Base-by-base conservation (phyloP, 2,797 vertebrate genomes). In the Dermochelys coriacea region DNA sequence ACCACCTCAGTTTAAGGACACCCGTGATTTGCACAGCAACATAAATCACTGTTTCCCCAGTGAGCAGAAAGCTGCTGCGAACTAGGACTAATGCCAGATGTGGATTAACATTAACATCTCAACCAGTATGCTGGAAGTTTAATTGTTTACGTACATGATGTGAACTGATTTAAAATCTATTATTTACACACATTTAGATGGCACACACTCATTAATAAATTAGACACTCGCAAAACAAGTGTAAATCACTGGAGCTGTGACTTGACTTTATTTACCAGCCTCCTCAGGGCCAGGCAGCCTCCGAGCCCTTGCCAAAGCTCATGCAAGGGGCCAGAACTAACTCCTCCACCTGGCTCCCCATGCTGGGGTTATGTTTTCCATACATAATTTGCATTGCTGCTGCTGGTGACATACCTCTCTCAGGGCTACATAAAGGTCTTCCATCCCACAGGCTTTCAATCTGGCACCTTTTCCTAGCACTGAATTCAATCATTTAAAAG, bases 151-250 rank as follows among this genome's bases (percentile, higher is more conserved):
- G 86, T 96, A 95, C 95, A 88, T 91, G 93, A 86, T 93, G 95
- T 81, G 86, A 96, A 82, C 95, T 96, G 97, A 98, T 97, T 97
- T 97, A 97, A 98, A 97, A 97, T 95, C 97, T 95, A 94, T 71
- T 95, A 96, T 98, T 98, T 96, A 96, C 95, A 91, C 94, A 93
- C 95, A 64, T 88, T 88, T 95, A 95, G 86, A 95, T 92, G 94
- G 96, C 89, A 95, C 96, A 88, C 95, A 93, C 90, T 98, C 97
- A 98, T 97, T 98, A 98, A 98, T 98, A 98, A 98, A 98, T 98
- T 94, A 98, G 96, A 97, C 91, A 92, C 52, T 97, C 95, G 92
- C 94, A 96, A 96, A 96, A 97, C 94, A 96, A 93, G 96, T 92
- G 97, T 95, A 98, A 98, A 98, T 96, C 97, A 98, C 90, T 93